Evolutionary conservation across 2,113 vertebrate species (phyloP).

Genomic region (Crotalus tigris): DNA sequence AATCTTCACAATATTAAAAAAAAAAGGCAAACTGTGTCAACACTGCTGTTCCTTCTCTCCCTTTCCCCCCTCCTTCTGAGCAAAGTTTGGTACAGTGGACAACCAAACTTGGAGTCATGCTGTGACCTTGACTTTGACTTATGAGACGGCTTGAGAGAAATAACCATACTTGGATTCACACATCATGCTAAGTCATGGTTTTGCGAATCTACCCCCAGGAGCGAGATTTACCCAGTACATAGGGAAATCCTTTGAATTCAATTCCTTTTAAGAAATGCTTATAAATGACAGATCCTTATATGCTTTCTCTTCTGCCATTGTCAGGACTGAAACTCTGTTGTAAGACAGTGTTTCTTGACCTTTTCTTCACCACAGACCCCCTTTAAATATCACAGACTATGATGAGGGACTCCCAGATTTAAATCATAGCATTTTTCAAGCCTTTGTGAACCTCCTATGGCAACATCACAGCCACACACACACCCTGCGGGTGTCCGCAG

Average conservation of each 20-base stretch:
- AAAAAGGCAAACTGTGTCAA: neutral
- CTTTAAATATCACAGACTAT: too few relatives aligned
- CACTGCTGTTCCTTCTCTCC: neutral
- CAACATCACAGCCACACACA: too few relatives aligned
- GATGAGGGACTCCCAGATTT: too few relatives aligned
- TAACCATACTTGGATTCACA: neutral
- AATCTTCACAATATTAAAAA: neutral
- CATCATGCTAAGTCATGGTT: neutral
- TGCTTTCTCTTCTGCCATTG: neutral
- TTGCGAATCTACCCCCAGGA: neutral
- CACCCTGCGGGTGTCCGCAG: too few relatives aligned
- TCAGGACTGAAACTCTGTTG: neutral
- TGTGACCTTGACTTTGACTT: neutral
- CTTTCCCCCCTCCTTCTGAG: neutral
- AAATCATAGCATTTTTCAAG: too few relatives aligned
- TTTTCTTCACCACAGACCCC: too few relatives aligned
- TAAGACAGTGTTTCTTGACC: too few relatives aligned
- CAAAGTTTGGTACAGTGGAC: neutral
- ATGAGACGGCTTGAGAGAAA: neutral
- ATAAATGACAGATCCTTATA: neutral
- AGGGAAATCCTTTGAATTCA: neutral
- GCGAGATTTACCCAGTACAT: neutral
- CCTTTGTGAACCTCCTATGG: too few relatives aligned
- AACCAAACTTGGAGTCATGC: neutral
- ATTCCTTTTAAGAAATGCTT: neutral